Evolutionary conservation across 2,797 vertebrate species (phyloP).

Genomic region (Lepidocolaptes lacrymiger): DNA sequence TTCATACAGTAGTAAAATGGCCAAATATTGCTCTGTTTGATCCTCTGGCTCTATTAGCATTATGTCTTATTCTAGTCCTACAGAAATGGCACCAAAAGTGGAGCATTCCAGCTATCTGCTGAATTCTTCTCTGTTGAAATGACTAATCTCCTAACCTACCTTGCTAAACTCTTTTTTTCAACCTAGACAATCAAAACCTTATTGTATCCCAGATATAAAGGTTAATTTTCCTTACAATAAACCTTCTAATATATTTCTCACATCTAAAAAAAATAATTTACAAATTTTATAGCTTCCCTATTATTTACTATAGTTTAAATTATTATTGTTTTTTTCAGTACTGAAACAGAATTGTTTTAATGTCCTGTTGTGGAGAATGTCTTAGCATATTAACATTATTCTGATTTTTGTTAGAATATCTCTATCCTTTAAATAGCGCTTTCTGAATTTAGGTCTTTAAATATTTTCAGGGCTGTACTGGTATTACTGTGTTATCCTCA

Average conservation of each 20-base stretch:
- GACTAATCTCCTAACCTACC: background rate
- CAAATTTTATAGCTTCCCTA: background rate
- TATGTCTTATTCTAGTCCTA: background rate
- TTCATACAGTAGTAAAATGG: background rate
- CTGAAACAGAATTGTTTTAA: background rate
- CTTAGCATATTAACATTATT: background rate
- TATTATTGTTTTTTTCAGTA: background rate
- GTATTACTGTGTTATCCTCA: background rate
- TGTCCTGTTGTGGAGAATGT: background rate
- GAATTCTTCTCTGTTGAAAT: background rate
- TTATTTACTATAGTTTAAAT: background rate
- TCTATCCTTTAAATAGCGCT: background rate
- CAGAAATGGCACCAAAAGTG: background rate
- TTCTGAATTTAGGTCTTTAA: background rate
- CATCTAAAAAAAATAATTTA: background rate
- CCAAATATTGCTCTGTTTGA: background rate
- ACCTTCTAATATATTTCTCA: background rate
- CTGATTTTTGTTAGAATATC: background rate
- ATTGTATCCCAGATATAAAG: background rate
- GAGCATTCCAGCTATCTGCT: background rate
- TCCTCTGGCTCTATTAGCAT: background rate
- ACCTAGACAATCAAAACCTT: background rate
- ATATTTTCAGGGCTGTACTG: background rate
- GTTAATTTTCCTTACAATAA: background rate
- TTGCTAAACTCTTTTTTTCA: background rate